Evolutionary conservation across 1,140 invertebrate genomes (phyloP), one percentile per base, ranked within the genome.

Genomic region (Drosophila lacertosa): DNA sequence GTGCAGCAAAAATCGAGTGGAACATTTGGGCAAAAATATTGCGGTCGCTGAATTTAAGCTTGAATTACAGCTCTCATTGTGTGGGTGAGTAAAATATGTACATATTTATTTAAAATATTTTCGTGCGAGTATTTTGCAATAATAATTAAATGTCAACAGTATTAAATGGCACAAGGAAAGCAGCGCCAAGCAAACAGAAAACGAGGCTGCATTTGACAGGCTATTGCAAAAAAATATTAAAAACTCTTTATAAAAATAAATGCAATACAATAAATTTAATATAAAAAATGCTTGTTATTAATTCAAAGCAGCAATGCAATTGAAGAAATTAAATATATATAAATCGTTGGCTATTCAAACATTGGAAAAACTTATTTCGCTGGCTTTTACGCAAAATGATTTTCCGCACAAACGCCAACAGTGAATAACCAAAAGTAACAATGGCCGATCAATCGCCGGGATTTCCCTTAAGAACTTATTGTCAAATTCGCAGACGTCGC

Each of bases 111-210:
- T 74, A 71, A 84, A 76, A 76, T 76, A 84, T 84, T 81, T 76
- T 42, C 37, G 20, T 64, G 35, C 48, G 13, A 35, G 42, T 18
- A 45, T 53, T 57, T 67, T 40, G 29, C 57, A 59, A 45, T 39
- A 68, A 64, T 81, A 84, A 84, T 84, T 86, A 74, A 77, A 74
- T 74, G 77, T 84, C 81, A 86, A 84, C 74, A 84, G 73, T 73
- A 57, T 84, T 69, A 86, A 69, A 71, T 67, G 37, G 39, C 45
- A 59, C 22, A 76, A 72, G 16, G 32, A 37, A 65, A 51, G 22
- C 11, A 9, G 32, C 18, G 22, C 6, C 6, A 15, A 45, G 51
- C 42, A 62, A 75, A 42, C 35, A 53, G 64, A 29, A 29, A 39
- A 48, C 29, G 40, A 35, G 11, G 57, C 47, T 59, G 18, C 40